Evolutionary conservation across 2,888 invertebrate genomes (phyloP).

Genomic region (Leptarthrus brevirostris): DNA sequence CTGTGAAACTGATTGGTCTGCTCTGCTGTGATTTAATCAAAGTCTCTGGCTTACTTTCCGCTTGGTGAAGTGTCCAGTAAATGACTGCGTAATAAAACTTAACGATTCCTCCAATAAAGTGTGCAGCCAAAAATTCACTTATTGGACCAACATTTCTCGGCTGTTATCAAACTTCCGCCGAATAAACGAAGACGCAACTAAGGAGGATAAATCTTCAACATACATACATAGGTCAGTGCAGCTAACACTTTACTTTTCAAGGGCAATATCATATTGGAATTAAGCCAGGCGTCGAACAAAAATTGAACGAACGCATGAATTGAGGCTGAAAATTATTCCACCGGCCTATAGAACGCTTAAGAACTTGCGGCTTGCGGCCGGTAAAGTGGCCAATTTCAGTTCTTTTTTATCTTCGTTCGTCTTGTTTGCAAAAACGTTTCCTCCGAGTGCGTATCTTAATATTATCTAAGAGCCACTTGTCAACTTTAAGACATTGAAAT

Average conservation of each 20-base stretch:
- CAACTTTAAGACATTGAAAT: slow-evolving; percentile 46
- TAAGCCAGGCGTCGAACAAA: slow-evolving; percentile 13
- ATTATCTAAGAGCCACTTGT: slow-evolving; percentile 46
- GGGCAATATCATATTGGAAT: slow-evolving; percentile 30
- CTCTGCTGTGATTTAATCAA: slow-evolving; percentile 25
- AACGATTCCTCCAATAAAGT: slow-evolving; percentile 20
- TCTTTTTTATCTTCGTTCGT: background rate
- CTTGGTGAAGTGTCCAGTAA: background rate
- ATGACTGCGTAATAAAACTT: slow-evolving; percentile 13
- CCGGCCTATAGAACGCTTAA: slow-evolving; percentile 10
- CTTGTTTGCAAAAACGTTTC: slow-evolving; percentile 23
- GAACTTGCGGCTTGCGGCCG: background rate
- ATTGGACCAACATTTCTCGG: slow-evolving; percentile 17
- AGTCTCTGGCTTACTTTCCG: background rate
- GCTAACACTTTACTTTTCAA: slow-evolving; percentile 27
- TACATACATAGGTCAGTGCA: background rate
- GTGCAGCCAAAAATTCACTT: slow-evolving; percentile 28
- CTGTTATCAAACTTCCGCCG: slow-evolving; percentile 39
- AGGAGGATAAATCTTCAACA: background rate
- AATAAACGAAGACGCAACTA: slow-evolving; percentile 8
- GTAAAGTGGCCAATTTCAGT: slow-evolving; percentile 12
- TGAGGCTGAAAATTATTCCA: slow-evolving; percentile 8
- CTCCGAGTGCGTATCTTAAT: slow-evolving; percentile 10
- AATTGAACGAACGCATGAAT: background rate
- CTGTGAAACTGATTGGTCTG: slow-evolving; percentile 10